A percentile compares a stretch with the other conserved stretches of the same genome.
Conservation (phyloP, 2,113 vertebrate species). For the Promerops cafer region DNA sequence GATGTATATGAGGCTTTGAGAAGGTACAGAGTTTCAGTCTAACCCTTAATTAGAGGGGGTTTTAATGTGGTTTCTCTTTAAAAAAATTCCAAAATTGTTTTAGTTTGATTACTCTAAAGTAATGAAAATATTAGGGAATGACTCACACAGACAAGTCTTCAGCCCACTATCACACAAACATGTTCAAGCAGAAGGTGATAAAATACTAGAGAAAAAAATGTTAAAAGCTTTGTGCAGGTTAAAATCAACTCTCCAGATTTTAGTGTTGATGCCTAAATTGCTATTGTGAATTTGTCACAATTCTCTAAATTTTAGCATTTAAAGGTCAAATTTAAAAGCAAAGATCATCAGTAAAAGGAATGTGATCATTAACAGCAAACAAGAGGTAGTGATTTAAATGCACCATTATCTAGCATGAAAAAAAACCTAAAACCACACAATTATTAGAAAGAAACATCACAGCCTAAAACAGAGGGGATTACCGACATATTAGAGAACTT, state of each 20-base stretch:
- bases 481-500: neutral
- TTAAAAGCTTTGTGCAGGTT: neutral
- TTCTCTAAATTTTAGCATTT: neutral
- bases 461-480: neutral
- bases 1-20: neutral
- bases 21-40: neutral
- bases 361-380: neutral
- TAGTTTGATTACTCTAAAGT: neutral
- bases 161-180: neutral
- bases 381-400: neutral
- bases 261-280: neutral
- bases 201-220: neutral
- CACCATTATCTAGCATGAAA: neutral
- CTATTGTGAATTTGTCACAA: neutral
- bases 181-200: neutral
- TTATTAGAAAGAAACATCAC: neutral
- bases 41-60: neutral
- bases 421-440: neutral
- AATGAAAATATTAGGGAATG: neutral
- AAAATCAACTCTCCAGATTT: neutral
- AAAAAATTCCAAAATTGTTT: neutral
- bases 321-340: slow-evolving; percentile 27
- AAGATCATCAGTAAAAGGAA: neutral
- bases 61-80: neutral
- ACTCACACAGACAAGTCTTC: neutral